These are phyloP conservation scores for Agrochola lychnidis DNA, from an alignment of 2,888 invertebrate genomes.

Conservation along the genomic window DNA sequence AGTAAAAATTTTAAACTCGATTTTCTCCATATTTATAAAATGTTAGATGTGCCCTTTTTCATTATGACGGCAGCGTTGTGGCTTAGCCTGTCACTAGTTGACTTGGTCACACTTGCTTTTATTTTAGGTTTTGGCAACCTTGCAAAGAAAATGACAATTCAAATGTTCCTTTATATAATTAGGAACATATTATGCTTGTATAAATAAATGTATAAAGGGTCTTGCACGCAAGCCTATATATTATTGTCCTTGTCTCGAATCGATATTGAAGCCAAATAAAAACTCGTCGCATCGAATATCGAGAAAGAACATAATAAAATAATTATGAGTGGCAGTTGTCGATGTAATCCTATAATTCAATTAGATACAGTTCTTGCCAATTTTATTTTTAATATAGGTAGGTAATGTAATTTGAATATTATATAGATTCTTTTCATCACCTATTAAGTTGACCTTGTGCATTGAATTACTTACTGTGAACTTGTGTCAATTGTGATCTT, in stretches of 20 bases:
- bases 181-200: not conserved
- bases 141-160: slow-evolving; percentile 16
- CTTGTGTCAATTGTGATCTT: slow-evolving; percentile 22
- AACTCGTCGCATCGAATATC: not conserved
- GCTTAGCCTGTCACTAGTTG: slow-evolving; percentile 52
- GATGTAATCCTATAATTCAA: slow-evolving; percentile 18
- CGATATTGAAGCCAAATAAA: not conserved
- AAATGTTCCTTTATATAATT: not conserved
- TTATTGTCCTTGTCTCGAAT: not conserved
- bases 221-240: not conserved
- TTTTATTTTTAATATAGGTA: slow-evolving; percentile 4
- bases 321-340: not conserved
- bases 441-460: slow-evolving; percentile 2
- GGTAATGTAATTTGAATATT: slow-evolving; percentile 6
- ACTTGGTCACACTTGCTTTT: slow-evolving; percentile 57
- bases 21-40: too few relatives aligned
- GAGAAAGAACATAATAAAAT: not conserved
- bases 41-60: too few relatives aligned
- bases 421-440: slow-evolving; percentile 18
- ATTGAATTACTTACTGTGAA: slow-evolving; percentile 23
- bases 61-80: too few relatives aligned
- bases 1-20: too few relatives aligned
- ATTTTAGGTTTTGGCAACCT: slow-evolving; percentile 34
- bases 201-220: not conserved
- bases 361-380: slow-evolving; percentile 8